phyloP scores from a whole-genome alignment of 2,888 invertebrate genomes.

The Brenthis ino region DNA sequence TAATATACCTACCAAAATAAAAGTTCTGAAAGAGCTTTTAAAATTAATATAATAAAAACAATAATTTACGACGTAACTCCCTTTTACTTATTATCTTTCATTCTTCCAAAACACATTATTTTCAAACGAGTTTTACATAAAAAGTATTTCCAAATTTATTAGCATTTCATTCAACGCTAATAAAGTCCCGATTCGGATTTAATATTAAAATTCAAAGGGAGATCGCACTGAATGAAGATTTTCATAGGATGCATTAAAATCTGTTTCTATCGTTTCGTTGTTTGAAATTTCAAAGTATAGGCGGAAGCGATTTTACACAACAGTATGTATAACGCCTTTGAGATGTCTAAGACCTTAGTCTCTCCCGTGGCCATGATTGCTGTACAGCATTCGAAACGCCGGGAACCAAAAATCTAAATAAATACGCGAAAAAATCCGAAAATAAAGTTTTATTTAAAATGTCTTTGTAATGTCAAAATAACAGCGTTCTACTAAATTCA shows the following conservation, averaged over 20 bases:
- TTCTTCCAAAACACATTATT: constrained; percentile 26
- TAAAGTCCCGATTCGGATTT: constrained; percentile 75
- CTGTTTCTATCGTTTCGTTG: constrained; percentile 72
- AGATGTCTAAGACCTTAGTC: no score
- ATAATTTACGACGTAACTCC: constrained; percentile 5
- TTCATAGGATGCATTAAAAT: constrained; percentile 82
- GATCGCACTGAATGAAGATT: constrained; percentile 74
- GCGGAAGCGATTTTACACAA: constrained; percentile 24
- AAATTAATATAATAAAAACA: constrained; percentile 22
- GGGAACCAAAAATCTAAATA: no score
- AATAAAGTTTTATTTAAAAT: no score
- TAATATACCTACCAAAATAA: background rate
- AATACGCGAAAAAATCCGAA: no score
- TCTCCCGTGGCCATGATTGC: no score
- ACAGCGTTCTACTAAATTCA: no score
- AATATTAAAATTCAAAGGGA: constrained; percentile 80
- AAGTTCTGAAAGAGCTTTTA: background rate
- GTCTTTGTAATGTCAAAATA: no score
- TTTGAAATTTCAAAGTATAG: constrained; percentile 44
- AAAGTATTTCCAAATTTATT: constrained; percentile 71
- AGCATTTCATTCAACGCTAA: constrained; percentile 71
- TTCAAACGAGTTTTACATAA: constrained; percentile 38
- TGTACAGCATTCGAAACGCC: no score
- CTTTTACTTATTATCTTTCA: constrained; percentile 22
- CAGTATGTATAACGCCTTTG: no score